Base-by-base conservation (phyloP, 2,888 invertebrate genomes). In the Leucozona laternaria region DNA sequence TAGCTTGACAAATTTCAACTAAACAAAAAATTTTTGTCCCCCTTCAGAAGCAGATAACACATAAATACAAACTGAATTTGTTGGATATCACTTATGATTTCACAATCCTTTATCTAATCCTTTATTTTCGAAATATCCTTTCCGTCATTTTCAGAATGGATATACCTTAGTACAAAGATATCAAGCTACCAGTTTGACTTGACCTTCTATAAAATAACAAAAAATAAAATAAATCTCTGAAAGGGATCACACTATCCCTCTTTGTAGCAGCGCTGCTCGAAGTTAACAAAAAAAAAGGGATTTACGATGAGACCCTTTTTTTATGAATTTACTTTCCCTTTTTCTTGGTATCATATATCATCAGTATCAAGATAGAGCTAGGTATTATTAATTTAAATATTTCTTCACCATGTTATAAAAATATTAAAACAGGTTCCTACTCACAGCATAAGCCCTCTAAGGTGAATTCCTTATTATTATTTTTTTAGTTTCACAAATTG, bases 251-350 rank as follows among this genome's bases (percentile, higher is more conserved):
- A 17, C 7, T 34, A 4, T 13, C 13, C 28, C 28, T 25, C 8
- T 22, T 45, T 37, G 15, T 17, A 13, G 7, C 62, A 28, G 7
- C 62, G 17, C 60, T 15, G 40, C 6, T 62, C 2, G 2, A 10
- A 17, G 15, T 10, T 4, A 22, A 15, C 4, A 43, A 13, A 45
- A 45, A 31, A 28, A 45, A 20, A 31, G 1, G 28, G 64, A 64
- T 64, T 64, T 20, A 31, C 45, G 17, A 64, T 31, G 28, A 7
- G 22, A 48, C 45, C 45, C 31, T 45, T 64, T 45, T 17, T 43
- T 45, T 62, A 62, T n/a, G 3, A 60, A 60, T 28, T 43, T 43
- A 25, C 25, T 62, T 31, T 50, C 22, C 50, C 2, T 31, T 45
- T 31, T 45, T 31, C 22, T 22, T n/a, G n/a, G 20, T 58, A 34